phyloP scores from a whole-genome alignment of 2,888 invertebrate genomes.

The Epinotia nisella region DNA sequence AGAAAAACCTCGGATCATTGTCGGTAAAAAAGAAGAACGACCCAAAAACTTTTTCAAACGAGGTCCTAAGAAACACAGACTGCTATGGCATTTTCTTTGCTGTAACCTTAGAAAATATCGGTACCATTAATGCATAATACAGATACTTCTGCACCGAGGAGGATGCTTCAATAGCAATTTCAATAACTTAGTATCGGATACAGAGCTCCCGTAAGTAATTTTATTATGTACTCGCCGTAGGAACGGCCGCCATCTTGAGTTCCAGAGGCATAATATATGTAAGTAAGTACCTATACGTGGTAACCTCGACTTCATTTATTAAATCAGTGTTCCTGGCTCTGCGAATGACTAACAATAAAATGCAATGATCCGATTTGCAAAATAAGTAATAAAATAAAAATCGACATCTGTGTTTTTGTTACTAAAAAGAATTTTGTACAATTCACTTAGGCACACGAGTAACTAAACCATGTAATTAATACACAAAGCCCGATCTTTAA shows the following conservation, averaged over 20 bases:
- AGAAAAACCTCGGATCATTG: no score
- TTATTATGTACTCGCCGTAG: constrained; percentile 43
- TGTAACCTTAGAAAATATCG: neutral
- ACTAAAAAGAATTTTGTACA: no score
- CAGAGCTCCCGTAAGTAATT: constrained; percentile 45
- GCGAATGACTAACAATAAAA: no score
- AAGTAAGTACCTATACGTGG: neutral
- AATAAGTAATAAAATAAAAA: no score
- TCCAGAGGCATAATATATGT: constrained; percentile 27
- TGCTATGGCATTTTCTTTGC: neutral
- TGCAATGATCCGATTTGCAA: no score
- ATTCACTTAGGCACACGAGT: no score
- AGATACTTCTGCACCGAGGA: constrained; percentile 12
- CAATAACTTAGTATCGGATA: constrained; percentile 47
- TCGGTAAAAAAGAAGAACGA: no score
- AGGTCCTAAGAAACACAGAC: neutral
- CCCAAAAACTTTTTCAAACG: no score
- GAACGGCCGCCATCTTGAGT: constrained; percentile 34
- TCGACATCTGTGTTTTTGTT: no score
- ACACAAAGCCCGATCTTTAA: no score
- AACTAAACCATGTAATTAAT: no score
- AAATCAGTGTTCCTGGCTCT: neutral
- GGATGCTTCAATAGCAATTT: constrained; percentile 42
- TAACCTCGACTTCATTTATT: neutral
- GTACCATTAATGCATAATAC: constrained; percentile 9